These are phyloP conservation scores for Colaptes auratus DNA, from an alignment of 2,113 vertebrate genomes.

Conservation along the genomic window DNA sequence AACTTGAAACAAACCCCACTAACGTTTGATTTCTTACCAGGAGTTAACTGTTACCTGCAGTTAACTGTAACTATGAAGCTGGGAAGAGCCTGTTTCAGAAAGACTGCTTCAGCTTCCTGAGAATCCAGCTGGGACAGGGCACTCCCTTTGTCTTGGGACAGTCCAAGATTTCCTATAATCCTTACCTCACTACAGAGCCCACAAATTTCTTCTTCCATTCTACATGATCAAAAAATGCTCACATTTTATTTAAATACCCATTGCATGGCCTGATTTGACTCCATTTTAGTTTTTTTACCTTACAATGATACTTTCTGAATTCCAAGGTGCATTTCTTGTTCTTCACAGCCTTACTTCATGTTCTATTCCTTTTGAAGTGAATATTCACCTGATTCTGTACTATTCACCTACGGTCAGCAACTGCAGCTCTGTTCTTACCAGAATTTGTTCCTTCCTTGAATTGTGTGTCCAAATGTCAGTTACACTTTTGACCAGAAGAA, in stretches of 20 bases:
- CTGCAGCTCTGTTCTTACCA: too few relatives aligned
- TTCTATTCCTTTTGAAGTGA: too few relatives aligned
- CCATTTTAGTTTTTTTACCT: too few relatives aligned
- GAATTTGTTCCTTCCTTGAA: too few relatives aligned
- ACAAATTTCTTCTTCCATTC: neutral
- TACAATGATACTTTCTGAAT: too few relatives aligned
- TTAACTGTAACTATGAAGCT: neutral
- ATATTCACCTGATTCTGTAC: too few relatives aligned
- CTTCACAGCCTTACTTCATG: too few relatives aligned
- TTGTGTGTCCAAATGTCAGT: too few relatives aligned
- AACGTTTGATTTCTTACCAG: neutral
- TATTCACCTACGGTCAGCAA: too few relatives aligned
- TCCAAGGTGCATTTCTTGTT: too few relatives aligned
- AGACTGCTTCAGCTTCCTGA: neutral
- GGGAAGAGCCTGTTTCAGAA: neutral
- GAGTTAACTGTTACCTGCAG: too few relatives aligned
- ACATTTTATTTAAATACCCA: neutral
- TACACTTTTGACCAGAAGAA: too few relatives aligned
- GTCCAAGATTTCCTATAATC: neutral
- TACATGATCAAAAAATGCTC: neutral
- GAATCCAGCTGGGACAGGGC: neutral
- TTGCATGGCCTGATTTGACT: neutral
- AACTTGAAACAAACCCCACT: neutral
- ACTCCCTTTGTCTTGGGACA: neutral
- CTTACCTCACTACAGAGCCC: neutral